These are phyloP conservation scores for Papilio helenus DNA, from an alignment of 1,140 invertebrate genomes.

Conservation along the genomic window DNA sequence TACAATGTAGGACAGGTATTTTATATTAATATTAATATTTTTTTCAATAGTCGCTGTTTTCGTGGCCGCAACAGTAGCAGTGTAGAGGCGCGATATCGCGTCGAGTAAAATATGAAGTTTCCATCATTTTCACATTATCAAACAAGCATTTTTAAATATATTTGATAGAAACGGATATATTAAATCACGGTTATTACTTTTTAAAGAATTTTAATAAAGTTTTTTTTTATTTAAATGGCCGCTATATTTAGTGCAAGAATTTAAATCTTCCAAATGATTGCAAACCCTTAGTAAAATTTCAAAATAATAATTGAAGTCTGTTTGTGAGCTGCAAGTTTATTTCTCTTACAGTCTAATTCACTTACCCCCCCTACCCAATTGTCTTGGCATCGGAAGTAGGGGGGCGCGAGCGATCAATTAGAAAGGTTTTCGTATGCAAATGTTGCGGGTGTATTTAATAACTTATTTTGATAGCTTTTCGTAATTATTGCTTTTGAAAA, in stretches of 20 bases:
- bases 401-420: conserved; percentile 66
- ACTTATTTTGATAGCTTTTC: conserved; percentile 72
- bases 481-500: conserved; percentile 65
- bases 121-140: conserved; percentile 63
- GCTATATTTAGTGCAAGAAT: background rate
- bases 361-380: conserved; percentile 52
- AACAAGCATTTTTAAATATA: conserved; percentile 62
- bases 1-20: too few species aligned
- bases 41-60: conserved; percentile 42
- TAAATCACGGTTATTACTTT: too few species aligned
- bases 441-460: conserved; percentile 73
- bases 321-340: conserved; percentile 24
- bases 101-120: conserved; percentile 68
- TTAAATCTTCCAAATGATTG: conserved; percentile 6
- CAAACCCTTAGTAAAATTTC: background rate
- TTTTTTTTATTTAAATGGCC: background rate
- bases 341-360: conserved; percentile 43
- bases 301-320: conserved; percentile 23
- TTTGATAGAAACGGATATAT: conserved; percentile 40
- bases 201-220: too few species aligned
- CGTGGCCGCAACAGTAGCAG: conserved; percentile 53
- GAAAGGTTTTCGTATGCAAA: conserved; percentile 78
- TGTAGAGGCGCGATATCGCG: conserved; percentile 65
- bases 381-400: conserved; percentile 50
- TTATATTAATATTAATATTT: background rate